phyloP scores from a whole-genome alignment of 2,888 invertebrate species.

The Malacosoma neustria region DNA sequence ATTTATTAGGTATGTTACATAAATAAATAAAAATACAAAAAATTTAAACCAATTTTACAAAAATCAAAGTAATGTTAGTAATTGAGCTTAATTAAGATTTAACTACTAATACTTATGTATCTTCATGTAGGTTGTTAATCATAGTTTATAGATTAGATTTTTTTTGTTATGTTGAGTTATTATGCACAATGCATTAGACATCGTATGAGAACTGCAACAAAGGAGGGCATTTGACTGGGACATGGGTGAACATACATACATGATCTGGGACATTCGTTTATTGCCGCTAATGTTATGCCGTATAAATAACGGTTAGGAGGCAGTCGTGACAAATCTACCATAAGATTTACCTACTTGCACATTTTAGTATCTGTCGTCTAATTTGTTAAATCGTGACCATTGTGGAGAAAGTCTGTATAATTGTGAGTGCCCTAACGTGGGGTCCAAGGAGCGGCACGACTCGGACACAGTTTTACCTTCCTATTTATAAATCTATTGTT shows the following conservation, averaged over 20 bases:
- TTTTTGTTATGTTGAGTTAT: no score
- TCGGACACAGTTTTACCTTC: not conserved
- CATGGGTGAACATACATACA: slow-evolving; percentile 17
- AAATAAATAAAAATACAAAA: no score
- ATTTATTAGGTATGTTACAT: no score
- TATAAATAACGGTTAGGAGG: slow-evolving; percentile 31
- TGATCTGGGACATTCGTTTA: slow-evolving; percentile 28
- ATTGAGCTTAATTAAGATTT: no score
- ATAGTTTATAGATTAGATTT: no score
- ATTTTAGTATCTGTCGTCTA: slow-evolving; percentile 5
- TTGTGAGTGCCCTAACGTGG: slow-evolving; percentile 14
- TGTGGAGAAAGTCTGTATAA: slow-evolving; percentile 12
- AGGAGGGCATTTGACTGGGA: slow-evolving; percentile 14
- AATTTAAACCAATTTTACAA: no score
- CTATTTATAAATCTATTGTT: not conserved
- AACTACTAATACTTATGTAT: no score
- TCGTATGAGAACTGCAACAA: slow-evolving; percentile 3
- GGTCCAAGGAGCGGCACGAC: not conserved
- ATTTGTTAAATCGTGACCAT: slow-evolving; percentile 8
- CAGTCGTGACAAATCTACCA: slow-evolving; percentile 15
- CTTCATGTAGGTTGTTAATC: no score
- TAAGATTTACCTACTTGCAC: not conserved
- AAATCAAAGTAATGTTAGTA: no score
- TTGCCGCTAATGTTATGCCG: slow-evolving; percentile 25
- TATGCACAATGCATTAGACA: not conserved